A percentile compares a stretch with the other conserved stretches of the same genome.
phyloP scores from a whole-genome alignment of 2,888 invertebrate species.

The Entomobrya proxima region DNA sequence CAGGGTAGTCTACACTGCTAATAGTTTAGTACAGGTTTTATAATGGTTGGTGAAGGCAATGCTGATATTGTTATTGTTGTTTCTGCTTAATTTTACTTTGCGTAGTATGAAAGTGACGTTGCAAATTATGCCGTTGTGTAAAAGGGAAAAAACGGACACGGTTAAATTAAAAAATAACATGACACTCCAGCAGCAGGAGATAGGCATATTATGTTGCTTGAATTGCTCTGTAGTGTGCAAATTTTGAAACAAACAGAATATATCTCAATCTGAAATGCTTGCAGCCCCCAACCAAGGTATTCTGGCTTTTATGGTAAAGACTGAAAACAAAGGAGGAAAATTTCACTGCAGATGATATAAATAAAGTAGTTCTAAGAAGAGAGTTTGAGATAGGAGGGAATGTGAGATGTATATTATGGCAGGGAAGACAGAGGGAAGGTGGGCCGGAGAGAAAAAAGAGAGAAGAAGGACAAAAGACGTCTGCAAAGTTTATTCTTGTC shows the following conservation, averaged over 20 bases:
- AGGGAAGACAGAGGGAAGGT: too few species aligned
- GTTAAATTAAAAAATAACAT: conserved; percentile 48
- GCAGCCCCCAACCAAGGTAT: neutral
- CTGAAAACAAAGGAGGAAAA: neutral
- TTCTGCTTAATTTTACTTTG: conserved; percentile 35
- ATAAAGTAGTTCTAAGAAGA: neutral
- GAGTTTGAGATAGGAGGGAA: neutral
- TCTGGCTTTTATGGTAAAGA: neutral
- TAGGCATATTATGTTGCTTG: neutral
- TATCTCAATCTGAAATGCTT: neutral
- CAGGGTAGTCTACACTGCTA: neutral
- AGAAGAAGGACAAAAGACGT: conserved; percentile 7
- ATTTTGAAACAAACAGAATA: too few species aligned
- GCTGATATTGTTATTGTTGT: conserved; percentile 18
- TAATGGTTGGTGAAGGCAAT: neutral
- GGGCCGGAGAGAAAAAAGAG: too few species aligned
- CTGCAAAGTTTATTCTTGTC: neutral
- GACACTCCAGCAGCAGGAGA: neutral
- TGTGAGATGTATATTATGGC: neutral
- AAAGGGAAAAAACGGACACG: neutral
- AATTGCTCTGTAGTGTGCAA: neutral
- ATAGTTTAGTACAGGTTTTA: neutral
- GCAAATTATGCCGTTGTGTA: conserved; percentile 1
- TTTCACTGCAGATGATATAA: conserved; percentile 11
- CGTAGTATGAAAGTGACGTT: neutral